A percentile compares a stretch with the other conserved stretches of the same genome.
phyloP scores from a whole-genome alignment of 2,113 vertebrate genomes.

The Trogon surrucura region DNA sequence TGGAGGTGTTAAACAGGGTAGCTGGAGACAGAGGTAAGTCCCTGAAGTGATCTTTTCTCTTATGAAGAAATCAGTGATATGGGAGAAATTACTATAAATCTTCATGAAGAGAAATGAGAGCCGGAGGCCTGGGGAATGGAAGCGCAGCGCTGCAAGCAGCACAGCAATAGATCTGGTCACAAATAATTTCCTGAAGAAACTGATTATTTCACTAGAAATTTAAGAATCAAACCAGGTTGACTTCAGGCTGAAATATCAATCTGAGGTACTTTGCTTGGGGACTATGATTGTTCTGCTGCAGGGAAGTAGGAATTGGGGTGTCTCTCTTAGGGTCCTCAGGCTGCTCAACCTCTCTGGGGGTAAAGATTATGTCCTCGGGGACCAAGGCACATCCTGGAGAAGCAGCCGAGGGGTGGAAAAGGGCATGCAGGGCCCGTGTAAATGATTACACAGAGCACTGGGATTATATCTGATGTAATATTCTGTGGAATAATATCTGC shows the following conservation, averaged over 20 bases:
- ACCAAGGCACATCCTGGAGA: background rate
- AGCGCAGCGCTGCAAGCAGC: background rate
- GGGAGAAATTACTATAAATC: constrained; percentile 55
- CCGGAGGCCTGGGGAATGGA: background rate
- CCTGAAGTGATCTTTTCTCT: constrained; percentile 52
- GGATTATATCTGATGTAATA: background rate
- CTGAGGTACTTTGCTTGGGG: background rate
- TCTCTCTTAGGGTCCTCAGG: background rate
- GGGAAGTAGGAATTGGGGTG: background rate
- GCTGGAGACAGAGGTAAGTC: constrained; percentile 40
- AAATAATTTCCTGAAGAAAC: background rate
- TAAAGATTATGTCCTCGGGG: background rate
- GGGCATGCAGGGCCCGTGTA: no score
- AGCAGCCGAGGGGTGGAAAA: background rate
- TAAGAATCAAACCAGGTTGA: background rate
- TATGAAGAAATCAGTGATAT: constrained; percentile 44
- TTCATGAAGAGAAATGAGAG: constrained; percentile 24
- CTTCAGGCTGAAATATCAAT: background rate
- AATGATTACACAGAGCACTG: background rate
- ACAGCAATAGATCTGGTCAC: background rate
- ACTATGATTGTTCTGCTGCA: background rate
- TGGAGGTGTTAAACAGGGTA: constrained; percentile 40
- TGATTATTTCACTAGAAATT: background rate
- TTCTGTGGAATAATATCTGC: background rate
- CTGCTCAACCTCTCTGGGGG: background rate